These are phyloP conservation scores for Pseudomyrmex gracilis DNA, from an alignment of 1,140 invertebrate genomes.

Conservation along the genomic window DNA sequence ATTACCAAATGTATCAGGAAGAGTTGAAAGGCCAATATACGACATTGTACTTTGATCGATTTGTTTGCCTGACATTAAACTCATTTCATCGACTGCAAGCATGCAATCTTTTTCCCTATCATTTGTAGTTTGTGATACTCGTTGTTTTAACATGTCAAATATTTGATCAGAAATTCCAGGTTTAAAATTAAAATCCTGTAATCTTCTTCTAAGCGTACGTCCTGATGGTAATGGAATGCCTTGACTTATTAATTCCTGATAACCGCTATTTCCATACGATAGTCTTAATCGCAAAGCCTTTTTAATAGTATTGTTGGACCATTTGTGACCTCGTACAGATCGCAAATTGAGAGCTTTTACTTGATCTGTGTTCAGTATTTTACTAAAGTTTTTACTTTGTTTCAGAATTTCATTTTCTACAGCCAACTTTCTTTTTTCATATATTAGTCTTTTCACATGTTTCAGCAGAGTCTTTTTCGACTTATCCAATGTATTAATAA, in stretches of 20 bases:
- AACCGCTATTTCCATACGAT: neutral
- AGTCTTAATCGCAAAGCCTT: neutral
- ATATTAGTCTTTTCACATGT: neutral
- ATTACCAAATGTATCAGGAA: no score
- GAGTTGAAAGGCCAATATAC: neutral
- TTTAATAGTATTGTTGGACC: neutral
- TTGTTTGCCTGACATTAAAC: neutral
- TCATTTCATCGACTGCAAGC: neutral
- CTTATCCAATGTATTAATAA: neutral
- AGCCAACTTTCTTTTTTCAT: neutral
- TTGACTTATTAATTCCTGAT: neutral
- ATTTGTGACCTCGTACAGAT: neutral
- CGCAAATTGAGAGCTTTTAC: neutral
- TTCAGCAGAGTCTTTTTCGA: neutral
- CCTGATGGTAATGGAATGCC: neutral
- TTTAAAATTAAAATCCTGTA: neutral
- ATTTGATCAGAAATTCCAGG: neutral
- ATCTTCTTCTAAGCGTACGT: neutral
- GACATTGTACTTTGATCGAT: neutral
- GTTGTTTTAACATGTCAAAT: neutral
- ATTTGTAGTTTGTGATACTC: neutral
- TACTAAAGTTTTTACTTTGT: neutral
- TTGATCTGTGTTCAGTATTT: slow-evolving; percentile 1
- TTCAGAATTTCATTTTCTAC: neutral
- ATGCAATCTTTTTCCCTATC: slow-evolving; percentile 1